Evolutionary conservation across 2,797 vertebrate genomes (phyloP).

Genomic region (Acanthiza pusilla): DNA sequence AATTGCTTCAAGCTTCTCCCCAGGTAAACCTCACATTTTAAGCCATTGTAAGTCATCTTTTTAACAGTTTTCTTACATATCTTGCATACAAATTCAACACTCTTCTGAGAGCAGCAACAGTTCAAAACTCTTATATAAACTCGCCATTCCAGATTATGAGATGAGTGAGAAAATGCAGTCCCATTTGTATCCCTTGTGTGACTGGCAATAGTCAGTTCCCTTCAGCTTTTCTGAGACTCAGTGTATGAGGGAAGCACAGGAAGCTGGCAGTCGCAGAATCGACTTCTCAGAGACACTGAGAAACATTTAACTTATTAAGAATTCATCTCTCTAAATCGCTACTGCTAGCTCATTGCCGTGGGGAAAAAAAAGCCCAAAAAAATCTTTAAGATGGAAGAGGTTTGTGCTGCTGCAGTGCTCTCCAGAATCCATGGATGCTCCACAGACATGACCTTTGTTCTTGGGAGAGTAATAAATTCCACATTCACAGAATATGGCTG

Average conservation of each 20-base stretch:
- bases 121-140: neutral
- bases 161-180: neutral
- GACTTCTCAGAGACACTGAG: fast-evolving
- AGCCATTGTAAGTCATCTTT: neutral
- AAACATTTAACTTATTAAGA: fast-evolving
- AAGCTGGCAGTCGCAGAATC: fast-evolving
- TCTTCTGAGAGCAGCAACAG: neutral
- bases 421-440: neutral
- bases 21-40: neutral
- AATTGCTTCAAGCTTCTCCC: neutral
- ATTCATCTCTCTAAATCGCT: neutral
- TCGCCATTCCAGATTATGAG: neutral
- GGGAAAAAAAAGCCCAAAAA: neutral
- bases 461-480: neutral
- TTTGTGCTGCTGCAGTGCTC: neutral
- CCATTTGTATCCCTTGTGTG: neutral
- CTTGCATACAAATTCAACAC: neutral
- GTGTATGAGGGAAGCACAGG: neutral
- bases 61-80: fast-evolving
- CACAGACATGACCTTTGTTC: neutral
- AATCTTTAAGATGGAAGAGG: neutral
- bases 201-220: neutral
- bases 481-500: fast-evolving
- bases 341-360: fast-evolving
- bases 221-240: neutral